Percentiles rank a stretch among this genome's conserved stretches.
Conservation (phyloP, 2,888 invertebrate genomes). For the Tryphoninae sp. region DNA sequence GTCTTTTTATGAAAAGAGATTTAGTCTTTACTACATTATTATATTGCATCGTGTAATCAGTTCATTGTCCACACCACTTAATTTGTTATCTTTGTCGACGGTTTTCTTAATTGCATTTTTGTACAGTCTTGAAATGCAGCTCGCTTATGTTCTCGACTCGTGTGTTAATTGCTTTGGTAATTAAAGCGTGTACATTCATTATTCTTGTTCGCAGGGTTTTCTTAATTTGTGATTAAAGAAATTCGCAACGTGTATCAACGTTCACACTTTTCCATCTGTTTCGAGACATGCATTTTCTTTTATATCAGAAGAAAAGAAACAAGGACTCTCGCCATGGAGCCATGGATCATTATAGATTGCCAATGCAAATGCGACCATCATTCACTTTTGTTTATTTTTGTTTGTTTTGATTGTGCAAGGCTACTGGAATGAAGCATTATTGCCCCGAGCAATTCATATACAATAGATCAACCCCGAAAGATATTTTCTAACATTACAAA, state of each 20-base stretch:
- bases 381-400: not conserved
- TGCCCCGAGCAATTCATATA: conserved; percentile 30
- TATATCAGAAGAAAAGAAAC: conserved; percentile 30
- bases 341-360: conserved; percentile 7
- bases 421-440: conserved; percentile 20
- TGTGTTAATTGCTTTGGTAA: conserved; percentile 4
- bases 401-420: conserved; percentile 33
- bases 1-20: conserved; percentile 44
- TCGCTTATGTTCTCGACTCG: not conserved
- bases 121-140: not conserved
- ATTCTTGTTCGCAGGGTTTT: not conserved
- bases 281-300: conserved; percentile 4
- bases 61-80: conserved; percentile 12
- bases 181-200: not conserved
- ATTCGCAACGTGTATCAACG: not conserved
- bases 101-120: not conserved
- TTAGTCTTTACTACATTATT: conserved; percentile 49
- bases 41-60: conserved; percentile 45
- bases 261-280: not conserved
- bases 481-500: conserved; percentile 42
- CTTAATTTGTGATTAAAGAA: conserved; percentile 2
- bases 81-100: conserved; percentile 33
- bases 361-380: conserved; percentile 20
- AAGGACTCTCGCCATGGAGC: not conserved
- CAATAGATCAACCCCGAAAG: conserved; percentile 16